Evolutionary conservation across 2,888 invertebrate species (phyloP), one percentile per base, ranked within the genome.

Genomic region (Crematogaster levior): DNA sequence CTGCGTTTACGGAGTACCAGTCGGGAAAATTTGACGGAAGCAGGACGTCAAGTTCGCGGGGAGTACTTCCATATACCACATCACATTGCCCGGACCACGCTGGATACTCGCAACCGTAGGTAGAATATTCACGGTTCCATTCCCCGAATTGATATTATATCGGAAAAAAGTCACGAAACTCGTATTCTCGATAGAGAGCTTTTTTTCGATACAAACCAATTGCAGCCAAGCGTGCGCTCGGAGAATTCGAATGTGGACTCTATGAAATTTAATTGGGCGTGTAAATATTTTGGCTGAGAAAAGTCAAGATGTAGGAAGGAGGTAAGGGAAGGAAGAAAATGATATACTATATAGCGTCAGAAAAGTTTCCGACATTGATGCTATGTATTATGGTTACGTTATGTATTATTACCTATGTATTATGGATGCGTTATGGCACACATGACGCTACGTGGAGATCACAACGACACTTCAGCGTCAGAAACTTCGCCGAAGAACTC

Each of bases 21-120:
- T 18, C 95, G 95, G 21, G 95, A 96, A 73, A 96, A 96, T 92
- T 93, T 96, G 87, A 96, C 96, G 72, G 95, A 94, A 89, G 96
- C 96, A 12, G 95, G 96, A 86, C 95, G 96, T 12, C 95, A 95
- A 56, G 96, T 96, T 4, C 95, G 96, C 46, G 95, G 95, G 81
- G 95, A 96, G 90, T 96, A 96, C 89, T 95, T 95, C 81, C 95
- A 95, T 66, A 94, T 97, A 79, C 97, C 97, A 0, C 95, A 95
- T 79, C 95, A 95, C 81, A 95, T 97, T 84, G 95, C 95, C 18
- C 92, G 95, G 75, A 96, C 96, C 90, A 96, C 97, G 2, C 93
- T 95, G 61, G 93, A 95, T 75, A 95, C 95, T 15, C 95, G 97
- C 91, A 95, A 96, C 94, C 96, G 97, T 97, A 93, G 92, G 93